Percentiles rank a stretch among this genome's conserved stretches.
Conservation (phyloP, 1,140 invertebrate genomes). For the Diachasma alloeum region DNA sequence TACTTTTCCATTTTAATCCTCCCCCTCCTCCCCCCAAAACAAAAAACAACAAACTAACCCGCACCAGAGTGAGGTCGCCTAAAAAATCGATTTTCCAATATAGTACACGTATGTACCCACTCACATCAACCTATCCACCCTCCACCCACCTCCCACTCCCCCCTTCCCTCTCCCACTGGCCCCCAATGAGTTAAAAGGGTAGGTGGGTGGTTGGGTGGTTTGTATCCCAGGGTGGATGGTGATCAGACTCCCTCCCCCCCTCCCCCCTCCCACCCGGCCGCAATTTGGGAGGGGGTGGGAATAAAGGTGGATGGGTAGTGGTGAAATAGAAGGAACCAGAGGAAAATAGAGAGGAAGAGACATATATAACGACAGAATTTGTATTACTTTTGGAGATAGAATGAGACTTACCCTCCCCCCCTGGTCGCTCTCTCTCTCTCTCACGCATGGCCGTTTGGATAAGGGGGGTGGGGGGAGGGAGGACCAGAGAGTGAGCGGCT, state of each 20-base stretch:
- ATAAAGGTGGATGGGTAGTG: background rate
- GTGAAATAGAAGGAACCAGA: background rate
- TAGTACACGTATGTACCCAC: conserved; percentile 18
- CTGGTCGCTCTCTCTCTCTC: background rate
- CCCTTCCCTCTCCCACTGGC: background rate
- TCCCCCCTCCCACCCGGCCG: background rate
- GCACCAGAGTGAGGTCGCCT: background rate
- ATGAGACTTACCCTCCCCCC: background rate
- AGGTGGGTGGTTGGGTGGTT: background rate
- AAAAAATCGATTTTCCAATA: conserved; percentile 30
- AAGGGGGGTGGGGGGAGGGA: background rate
- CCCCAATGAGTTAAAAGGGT: background rate
- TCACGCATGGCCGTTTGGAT: conserved; percentile 12
- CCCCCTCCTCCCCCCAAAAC: background rate
- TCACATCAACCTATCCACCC: background rate
- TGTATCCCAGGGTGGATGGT: background rate
- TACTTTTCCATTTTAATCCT: background rate
- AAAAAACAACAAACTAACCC: background rate
- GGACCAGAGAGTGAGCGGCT: background rate
- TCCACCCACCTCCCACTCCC: background rate
- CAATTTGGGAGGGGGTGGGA: background rate
- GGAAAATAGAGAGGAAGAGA: background rate
- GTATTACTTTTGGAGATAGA: conserved; percentile 22
- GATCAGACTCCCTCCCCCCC: background rate
- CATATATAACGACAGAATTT: background rate